Evolutionary conservation across 1,140 invertebrate species (phyloP), one percentile per base, ranked within the genome.

Genomic region (Drosophila azteca): DNA sequence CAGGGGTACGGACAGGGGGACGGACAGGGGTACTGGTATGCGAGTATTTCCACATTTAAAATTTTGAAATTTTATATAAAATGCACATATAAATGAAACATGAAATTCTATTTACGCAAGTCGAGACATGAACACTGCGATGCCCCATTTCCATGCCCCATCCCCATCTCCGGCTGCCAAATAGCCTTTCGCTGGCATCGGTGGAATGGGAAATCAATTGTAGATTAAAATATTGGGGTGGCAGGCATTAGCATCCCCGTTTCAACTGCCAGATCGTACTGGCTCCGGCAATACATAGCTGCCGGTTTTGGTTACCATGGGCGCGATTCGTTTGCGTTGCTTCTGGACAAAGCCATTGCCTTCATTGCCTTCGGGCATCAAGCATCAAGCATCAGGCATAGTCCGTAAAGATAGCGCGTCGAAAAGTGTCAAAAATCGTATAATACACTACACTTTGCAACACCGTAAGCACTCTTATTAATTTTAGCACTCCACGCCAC

Each of bases 381-480:
- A 0, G 6, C 48, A 49, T 69, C n/a, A n/a, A n/a, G 54, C 31
- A 9, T 31, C 29, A 29, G 6, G 6, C 48, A 49, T 69, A 24
- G 61, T 48, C 77, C 45, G 52, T 76, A 49, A 73, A 65, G 70
- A 82, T 64, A 83, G 74, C 63, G 69, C 51, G 51, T 50, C 79
- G 35, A 77, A 78, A 83, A 77, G 57, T 68, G 62, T 63, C 62
- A 77, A 73, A 77, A 44, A 51, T 45, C 54, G 57, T 26, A 74
- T 79, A 64, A 70, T 48, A 62, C 61, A 57, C 45, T 53, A 62
- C 61, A 60, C 45, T 58, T 31, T 13, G 35, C 9, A 72, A 66
- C 66, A 61, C 39, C 55, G 66, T 84, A 84, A 79, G 73, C 54
- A 83, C 71, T 66, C 71, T 84, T 84, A 72, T 79, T 84, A 83